Evolutionary conservation across 2,113 vertebrate genomes (phyloP), one percentile per base, ranked within the genome.

Genomic region (Calyptommatus sinebrachiatus): DNA sequence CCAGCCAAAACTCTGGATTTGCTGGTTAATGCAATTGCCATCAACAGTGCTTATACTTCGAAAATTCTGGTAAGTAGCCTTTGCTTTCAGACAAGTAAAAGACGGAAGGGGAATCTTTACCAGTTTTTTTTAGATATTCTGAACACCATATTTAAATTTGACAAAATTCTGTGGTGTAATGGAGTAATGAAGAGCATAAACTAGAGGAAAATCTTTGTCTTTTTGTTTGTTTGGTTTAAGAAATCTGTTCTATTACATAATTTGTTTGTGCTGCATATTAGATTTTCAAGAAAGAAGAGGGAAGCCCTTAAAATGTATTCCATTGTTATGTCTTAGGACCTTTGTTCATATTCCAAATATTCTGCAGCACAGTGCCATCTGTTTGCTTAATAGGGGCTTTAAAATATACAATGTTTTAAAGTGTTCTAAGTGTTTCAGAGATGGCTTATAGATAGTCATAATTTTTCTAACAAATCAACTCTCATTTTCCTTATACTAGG

Each of bases 11-110:
- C 96, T 63, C 89, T 99, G 83, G 98, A 99, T 0, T 63, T 97
- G 68, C 91, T 99, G 87, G 93, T 97, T 88, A 95, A 97, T 0
- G 91, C 98, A n/a, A 99, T 99, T 8, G 93, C 97, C 29, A 94
- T 99, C 95, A 99, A 99, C 94, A 99, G 98, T 72, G 98, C 98
- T 86, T 99, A 99, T 29, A 99, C 98, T 18, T 95, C 97, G 1
- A 99, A 99, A 88, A 97, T 99, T 73, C 95, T 99, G 97, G 98
- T 99, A 91, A 96, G 97, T 41, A 0, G 35, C 12, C 8, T 74
- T 57, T 82, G 28, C 28, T 61, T 41, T 18, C 1, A 0, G 0
- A 57, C 1, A 35, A 48, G 63, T 18, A 48, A 85, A 85, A 10
- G n/a, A 28, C 48, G 22, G 48, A 62, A 0, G 1, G 1, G 62